Evolutionary conservation across 2,797 vertebrate genomes (phyloP).

Genomic region (Gadopsis bispinosus): DNA sequence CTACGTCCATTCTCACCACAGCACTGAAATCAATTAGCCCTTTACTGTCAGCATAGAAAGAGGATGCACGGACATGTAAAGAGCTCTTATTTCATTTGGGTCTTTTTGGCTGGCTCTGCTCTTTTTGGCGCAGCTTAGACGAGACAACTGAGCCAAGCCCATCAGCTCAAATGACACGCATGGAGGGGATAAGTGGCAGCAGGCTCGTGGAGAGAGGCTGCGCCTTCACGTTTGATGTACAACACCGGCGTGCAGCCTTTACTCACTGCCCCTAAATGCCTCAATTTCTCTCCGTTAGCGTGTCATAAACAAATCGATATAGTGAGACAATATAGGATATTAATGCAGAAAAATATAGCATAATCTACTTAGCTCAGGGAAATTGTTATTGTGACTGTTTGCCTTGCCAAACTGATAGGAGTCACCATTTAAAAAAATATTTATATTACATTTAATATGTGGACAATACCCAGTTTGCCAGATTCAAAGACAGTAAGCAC

Average conservation of each 20-base stretch:
- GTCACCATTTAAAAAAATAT: conserved; percentile 26
- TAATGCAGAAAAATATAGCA: conserved; percentile 41
- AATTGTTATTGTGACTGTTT: conserved; percentile 45
- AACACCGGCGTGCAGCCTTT: conserved; percentile 48
- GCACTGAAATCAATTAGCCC: conserved; percentile 49
- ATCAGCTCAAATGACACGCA: conserved; percentile 74
- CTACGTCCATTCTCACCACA: conserved; percentile 29
- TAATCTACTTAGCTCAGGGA: conserved; percentile 57
- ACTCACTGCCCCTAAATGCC: conserved; percentile 53
- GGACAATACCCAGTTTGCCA: not conserved
- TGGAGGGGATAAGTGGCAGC: conserved; percentile 60
- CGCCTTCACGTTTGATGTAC: conserved; percentile 62
- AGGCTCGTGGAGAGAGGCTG: conserved; percentile 36
- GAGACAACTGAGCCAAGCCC: conserved; percentile 60
- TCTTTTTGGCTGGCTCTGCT: conserved; percentile 41
- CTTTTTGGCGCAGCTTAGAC: conserved; percentile 37
- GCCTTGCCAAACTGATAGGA: conserved; percentile 6
- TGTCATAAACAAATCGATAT: conserved; percentile 72
- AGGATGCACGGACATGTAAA: conserved; percentile 40
- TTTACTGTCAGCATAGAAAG: conserved; percentile 46
- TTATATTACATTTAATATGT: conserved; percentile 8
- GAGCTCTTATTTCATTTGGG: conserved; percentile 62
- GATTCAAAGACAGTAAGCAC: not conserved
- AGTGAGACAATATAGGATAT: conserved; percentile 41
- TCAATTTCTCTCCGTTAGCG: conserved; percentile 53